Evolutionary conservation across 2,797 vertebrate genomes (phyloP).

Genomic region (Pogoniulus pusillus): DNA sequence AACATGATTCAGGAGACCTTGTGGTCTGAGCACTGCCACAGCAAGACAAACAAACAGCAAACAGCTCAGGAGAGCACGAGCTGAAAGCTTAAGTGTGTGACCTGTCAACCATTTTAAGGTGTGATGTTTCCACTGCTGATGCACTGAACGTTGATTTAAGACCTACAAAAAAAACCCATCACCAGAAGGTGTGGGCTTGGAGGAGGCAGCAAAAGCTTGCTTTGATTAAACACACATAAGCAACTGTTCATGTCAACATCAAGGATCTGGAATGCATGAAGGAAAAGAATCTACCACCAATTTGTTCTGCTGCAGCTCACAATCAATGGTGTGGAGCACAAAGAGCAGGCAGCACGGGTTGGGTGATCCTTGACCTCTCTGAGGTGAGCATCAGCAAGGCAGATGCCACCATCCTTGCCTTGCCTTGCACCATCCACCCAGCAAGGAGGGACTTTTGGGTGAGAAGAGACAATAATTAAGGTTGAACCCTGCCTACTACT

Average conservation of each 20-base stretch:
- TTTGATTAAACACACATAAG: not conserved
- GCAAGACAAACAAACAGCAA: not conserved
- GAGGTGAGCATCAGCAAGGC: fast-evolving
- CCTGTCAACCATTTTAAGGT: constrained; percentile 50
- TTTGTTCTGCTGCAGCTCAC: not conserved
- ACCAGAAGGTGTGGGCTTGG: constrained; percentile 41
- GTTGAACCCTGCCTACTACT: not conserved
- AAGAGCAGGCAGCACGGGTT: not conserved
- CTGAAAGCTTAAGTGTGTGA: not conserved
- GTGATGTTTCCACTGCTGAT: constrained; percentile 26
- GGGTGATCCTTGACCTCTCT: not conserved
- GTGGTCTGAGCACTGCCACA: not conserved
- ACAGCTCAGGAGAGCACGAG: not conserved
- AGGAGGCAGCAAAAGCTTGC: not conserved
- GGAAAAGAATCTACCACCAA: not conserved
- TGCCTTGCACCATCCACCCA: not conserved
- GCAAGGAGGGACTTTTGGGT: fast-evolving
- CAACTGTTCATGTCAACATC: not conserved
- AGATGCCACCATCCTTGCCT: not conserved
- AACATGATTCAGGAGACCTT: not conserved
- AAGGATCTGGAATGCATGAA: not conserved
- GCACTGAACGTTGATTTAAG: not conserved
- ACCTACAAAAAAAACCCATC: not conserved
- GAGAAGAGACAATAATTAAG: not conserved
- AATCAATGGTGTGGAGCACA: not conserved